A percentile compares a stretch with the other conserved stretches of the same genome.
Evolutionary conservation across 1,140 invertebrate genomes (phyloP).

Genomic region (Cephus cinctus): DNA sequence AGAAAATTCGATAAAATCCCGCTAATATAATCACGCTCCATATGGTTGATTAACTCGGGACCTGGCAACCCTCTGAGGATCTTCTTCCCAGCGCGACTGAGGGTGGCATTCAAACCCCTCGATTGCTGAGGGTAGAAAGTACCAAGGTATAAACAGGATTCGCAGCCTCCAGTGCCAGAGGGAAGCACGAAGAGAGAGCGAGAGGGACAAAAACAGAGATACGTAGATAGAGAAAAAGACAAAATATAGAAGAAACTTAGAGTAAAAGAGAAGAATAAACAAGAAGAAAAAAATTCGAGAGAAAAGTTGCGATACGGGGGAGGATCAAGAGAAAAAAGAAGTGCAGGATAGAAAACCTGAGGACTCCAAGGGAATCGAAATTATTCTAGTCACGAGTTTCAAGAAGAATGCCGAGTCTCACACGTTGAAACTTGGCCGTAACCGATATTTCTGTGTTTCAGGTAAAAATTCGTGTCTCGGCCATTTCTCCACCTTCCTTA

Average conservation of each 20-base stretch:
- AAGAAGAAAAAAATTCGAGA: not conserved
- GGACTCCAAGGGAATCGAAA: too few species aligned
- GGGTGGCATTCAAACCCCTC: too few species aligned
- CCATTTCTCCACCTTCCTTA: too few species aligned
- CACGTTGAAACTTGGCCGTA: too few species aligned
- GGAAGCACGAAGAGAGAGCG: not conserved
- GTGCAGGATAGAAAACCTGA: too few species aligned
- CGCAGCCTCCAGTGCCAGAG: slow-evolving; percentile 1
- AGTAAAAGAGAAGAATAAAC: slow-evolving; percentile 2
- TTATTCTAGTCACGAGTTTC: not conserved
- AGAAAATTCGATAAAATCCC: slow-evolving; percentile 45
- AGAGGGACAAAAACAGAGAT: not conserved
- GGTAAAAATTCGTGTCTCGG: too few species aligned
- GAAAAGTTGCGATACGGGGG: slow-evolving; percentile 9
- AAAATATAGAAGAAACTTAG: slow-evolving; percentile 1
- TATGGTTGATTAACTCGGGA: slow-evolving; percentile 47
- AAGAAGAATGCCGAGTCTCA: slow-evolving; percentile 3
- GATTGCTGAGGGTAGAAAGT: slow-evolving; percentile 1
- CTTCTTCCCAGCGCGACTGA: slow-evolving; percentile 19
- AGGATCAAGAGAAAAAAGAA: too few species aligned
- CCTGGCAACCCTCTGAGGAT: slow-evolving; percentile 36
- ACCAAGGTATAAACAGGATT: slow-evolving; percentile 4
- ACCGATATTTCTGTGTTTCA: too few species aligned
- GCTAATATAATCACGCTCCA: slow-evolving; percentile 47
- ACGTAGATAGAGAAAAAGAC: not conserved